These are phyloP conservation scores for Monopterus albus DNA, from an alignment of 2,113 vertebrate genomes.

Conservation along the genomic window DNA sequence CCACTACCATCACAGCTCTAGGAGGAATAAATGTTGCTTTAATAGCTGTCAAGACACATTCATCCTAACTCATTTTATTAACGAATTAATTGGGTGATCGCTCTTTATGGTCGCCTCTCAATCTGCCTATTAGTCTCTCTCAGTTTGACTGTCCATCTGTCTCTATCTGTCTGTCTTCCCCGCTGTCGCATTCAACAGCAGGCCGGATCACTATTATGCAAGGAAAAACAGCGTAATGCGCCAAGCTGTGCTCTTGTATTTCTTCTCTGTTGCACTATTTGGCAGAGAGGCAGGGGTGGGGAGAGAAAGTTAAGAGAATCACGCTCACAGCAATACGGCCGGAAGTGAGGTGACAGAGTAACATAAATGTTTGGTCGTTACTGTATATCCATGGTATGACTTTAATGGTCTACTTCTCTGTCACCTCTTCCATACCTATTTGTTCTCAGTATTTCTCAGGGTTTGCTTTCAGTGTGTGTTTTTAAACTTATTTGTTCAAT, in stretches of 20 bases:
- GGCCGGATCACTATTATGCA: constrained; percentile 65
- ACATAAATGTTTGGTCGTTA: constrained; percentile 58
- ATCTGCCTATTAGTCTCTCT: background rate
- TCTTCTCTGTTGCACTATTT: constrained; percentile 67
- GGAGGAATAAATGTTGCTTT: background rate
- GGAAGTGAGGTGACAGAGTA: constrained; percentile 11
- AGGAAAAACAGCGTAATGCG: constrained; percentile 62
- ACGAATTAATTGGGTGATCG: no score
- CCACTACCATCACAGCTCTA: background rate
- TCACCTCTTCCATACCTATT: background rate
- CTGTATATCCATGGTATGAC: no score
- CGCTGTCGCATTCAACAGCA: constrained; percentile 68
- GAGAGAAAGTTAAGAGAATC: constrained; percentile 28
- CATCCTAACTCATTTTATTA: background rate
- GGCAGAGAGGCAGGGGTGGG: constrained; percentile 61
- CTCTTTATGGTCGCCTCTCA: no score
- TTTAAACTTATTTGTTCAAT: background rate
- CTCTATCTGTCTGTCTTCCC: constrained; percentile 12
- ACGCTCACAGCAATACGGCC: background rate
- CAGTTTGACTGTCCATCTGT: background rate
- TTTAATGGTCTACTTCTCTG: background rate
- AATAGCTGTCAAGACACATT: background rate
- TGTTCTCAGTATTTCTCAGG: background rate
- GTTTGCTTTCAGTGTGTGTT: background rate
- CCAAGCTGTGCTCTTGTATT: constrained; percentile 37